phyloP scores from a whole-genome alignment of 2,888 invertebrate genomes.

The Phlogophora meticulosa region DNA sequence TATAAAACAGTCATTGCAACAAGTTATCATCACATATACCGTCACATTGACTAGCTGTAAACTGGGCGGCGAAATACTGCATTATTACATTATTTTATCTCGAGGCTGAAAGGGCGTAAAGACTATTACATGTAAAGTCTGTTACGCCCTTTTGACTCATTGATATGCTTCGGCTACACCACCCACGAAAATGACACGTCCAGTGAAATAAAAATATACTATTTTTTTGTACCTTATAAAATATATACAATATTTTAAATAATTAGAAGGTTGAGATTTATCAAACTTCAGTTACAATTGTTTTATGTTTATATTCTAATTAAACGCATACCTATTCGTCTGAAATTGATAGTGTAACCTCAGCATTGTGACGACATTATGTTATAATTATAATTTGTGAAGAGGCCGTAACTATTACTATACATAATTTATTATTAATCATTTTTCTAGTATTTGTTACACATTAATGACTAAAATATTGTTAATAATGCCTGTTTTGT shows the following conservation, averaged over 20 bases:
- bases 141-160: not conserved
- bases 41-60: slow-evolving; percentile 53
- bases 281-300: not conserved
- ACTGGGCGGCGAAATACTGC: slow-evolving; percentile 39
- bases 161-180: slow-evolving; percentile 3
- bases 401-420: slow-evolving; percentile 1
- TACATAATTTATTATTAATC: not conserved
- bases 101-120: not conserved
- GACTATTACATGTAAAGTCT: not conserved
- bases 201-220: not conserved
- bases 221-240: not conserved
- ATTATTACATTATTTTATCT: slow-evolving; percentile 10
- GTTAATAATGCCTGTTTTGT: slow-evolving; percentile 15
- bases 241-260: not conserved
- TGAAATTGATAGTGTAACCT: not conserved
- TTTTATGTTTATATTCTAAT: not conserved
- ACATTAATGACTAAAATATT: slow-evolving; percentile 17
- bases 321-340: not conserved
- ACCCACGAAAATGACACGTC: not conserved
- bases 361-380: not conserved
- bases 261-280: not conserved
- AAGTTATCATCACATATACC: slow-evolving; percentile 78
- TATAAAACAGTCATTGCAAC: slow-evolving; percentile 84
- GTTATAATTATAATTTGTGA: not conserved
- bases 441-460: slow-evolving; percentile 23